phyloP scores from a whole-genome alignment of 1,140 invertebrate genomes.

The Bombus turneri region DNA sequence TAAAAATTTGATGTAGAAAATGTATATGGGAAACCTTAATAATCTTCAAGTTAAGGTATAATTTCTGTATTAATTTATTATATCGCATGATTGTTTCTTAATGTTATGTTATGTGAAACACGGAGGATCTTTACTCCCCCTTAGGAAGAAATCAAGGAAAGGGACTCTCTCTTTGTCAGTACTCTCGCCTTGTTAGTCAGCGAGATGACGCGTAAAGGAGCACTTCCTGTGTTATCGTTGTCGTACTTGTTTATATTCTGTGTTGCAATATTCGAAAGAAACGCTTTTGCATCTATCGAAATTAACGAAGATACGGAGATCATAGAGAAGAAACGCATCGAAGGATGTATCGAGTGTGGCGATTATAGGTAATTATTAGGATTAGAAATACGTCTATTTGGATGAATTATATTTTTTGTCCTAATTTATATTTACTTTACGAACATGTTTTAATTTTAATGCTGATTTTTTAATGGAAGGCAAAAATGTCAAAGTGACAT shows the following conservation, averaged over 20 bases:
- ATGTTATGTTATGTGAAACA: neutral
- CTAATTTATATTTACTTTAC: neutral
- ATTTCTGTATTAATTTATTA: neutral
- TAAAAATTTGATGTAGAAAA: neutral
- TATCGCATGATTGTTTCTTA: neutral
- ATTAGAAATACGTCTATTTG: neutral
- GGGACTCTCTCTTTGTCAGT: neutral
- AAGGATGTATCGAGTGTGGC: conserved; percentile 1
- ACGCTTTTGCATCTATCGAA: neutral
- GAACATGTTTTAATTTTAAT: neutral
- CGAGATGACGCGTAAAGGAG: conserved; percentile 1
- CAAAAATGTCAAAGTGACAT: neutral
- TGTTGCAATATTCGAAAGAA: neutral
- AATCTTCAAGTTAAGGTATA: neutral
- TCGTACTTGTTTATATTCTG: neutral
- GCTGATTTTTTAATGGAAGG: neutral
- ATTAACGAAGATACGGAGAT: neutral
- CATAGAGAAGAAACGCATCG: neutral
- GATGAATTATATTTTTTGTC: neutral
- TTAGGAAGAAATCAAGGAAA: neutral
- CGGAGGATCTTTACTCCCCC: neutral
- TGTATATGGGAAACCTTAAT: neutral
- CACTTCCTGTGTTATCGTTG: neutral
- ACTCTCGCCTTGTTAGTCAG: neutral
- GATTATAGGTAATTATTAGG: neutral